Evolutionary conservation across 2,797 vertebrate genomes (phyloP), one percentile per base, ranked within the genome.

Genomic region (Selene dorsalis): DNA sequence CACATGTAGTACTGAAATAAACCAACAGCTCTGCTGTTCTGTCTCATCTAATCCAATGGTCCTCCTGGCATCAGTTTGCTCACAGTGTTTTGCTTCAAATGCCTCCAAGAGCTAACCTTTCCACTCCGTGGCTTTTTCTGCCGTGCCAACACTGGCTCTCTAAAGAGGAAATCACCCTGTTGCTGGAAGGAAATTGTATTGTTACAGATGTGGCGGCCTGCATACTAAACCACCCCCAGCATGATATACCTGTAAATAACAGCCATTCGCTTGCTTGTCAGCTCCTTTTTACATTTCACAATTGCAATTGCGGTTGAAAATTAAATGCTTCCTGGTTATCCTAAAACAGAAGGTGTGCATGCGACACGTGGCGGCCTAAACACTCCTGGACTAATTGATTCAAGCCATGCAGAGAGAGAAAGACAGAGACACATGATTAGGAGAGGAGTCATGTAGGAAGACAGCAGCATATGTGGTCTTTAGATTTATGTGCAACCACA

Each of bases 381-480:
- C 63, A 32, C 78, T 80, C 70, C 56, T 82, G 62, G 74, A 64
- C 84, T 92, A 93, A 93, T 88, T 89, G 87, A 91, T 88, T 86
- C 52, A 76, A 88, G 80, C 72, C 74, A 73, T 60, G 74, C 78
- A 72, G 73, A 39, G 75, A 75, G 72, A 66, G 47, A 73, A 22
- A 71, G 56, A 78, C 63, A 48, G 53, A 41, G 43, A 55, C 48
- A 30, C 47, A 45, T 78, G 83, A 86, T 84, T 75, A 59, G 58
- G 84, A 64, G 88, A 88, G 88, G 88, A 90, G 87, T 73, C 82
- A 77, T 69, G 74, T 74, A 35, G 80, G 80, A 88, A 88, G 89
- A 91, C 89, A 91, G 89, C 82, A 79, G 88, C 92, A 90, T 90
- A 92, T 93, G 93, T 91, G 87, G 77, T 83, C 78, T 87, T 86